Conservation (phyloP, 30 jellyfish, hydroid and myxozoan genomes). For the Hydractinia echinata region DNA sequence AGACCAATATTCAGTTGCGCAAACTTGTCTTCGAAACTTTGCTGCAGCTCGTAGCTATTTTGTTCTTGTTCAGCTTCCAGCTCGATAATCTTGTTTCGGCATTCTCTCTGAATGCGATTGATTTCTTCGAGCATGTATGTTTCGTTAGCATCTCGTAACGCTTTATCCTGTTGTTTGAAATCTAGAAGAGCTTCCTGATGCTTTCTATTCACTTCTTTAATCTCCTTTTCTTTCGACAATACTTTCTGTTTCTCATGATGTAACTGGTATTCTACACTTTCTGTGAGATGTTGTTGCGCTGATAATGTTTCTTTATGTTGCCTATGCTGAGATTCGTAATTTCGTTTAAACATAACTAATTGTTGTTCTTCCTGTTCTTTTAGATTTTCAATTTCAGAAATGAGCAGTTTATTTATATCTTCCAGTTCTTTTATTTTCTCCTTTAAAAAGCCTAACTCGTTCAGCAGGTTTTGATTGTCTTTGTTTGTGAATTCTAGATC, state of each 20-base stretch:
- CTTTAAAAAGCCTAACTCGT: background rate
- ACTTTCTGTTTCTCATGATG: background rate
- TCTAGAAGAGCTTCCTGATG: background rate
- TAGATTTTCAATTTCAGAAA: background rate
- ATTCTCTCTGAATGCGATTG: background rate
- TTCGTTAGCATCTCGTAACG: background rate
- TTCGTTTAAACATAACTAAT: too few relatives aligned
- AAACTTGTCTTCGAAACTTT: background rate
- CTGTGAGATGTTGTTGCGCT: background rate
- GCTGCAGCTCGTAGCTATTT: background rate
- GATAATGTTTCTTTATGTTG: background rate
- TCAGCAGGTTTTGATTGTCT: background rate
- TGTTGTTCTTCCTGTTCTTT: background rate
- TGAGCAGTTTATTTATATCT: background rate
- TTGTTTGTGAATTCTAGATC: background rate
- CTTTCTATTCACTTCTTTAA: background rate
- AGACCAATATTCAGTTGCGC: background rate
- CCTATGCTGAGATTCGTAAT: background rate
- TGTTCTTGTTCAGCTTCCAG: background rate
- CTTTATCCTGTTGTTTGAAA: background rate
- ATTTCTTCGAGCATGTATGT: background rate
- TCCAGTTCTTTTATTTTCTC: background rate
- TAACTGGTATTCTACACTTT: background rate
- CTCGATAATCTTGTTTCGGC: slow-evolving; percentile 7
- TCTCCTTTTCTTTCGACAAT: background rate